Conservation (phyloP, 2,888 invertebrate species). For the Cerceris rybyensis region DNA sequence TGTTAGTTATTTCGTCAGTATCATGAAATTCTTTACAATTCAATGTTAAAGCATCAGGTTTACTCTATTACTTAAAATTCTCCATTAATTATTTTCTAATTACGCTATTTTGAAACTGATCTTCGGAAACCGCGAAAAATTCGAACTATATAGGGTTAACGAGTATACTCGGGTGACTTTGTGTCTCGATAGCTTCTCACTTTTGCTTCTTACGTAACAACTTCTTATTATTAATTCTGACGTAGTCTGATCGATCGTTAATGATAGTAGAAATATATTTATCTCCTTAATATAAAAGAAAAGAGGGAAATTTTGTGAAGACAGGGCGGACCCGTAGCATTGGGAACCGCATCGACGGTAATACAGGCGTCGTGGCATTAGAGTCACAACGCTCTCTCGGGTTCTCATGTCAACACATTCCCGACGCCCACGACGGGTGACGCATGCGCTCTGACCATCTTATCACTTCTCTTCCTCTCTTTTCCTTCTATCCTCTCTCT, state of each 20-base stretch:
- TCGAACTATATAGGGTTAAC: not conserved
- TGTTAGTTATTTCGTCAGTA: no score
- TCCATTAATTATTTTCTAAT: no score
- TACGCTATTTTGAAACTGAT: no score
- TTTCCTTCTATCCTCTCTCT: conserved; percentile 37
- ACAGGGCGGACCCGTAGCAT: conserved; percentile 45
- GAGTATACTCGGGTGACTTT: not conserved
- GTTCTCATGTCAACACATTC: conserved; percentile 65
- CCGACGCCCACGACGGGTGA: conserved; percentile 66
- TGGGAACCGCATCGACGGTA: conserved; percentile 59
- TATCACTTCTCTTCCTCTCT: conserved; percentile 52
- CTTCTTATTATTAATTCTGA: conserved; percentile 7
- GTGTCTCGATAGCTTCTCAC: not conserved
- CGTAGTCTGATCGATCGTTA: not conserved
- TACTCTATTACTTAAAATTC: no score
- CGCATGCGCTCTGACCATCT: conserved; percentile 62
- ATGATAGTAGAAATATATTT: not conserved
- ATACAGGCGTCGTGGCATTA: conserved; percentile 60
- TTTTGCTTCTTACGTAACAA: not conserved
- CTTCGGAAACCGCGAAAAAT: no score
- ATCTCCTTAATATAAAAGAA: conserved; percentile 18
- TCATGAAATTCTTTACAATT: no score
- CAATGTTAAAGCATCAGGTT: no score
- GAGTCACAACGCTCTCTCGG: conserved; percentile 53
- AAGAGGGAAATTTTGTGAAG: conserved; percentile 34